These are phyloP conservation scores for Erinaceus europaeus DNA, from an alignment of 2,113 vertebrate species.

Conservation along the genomic window DNA sequence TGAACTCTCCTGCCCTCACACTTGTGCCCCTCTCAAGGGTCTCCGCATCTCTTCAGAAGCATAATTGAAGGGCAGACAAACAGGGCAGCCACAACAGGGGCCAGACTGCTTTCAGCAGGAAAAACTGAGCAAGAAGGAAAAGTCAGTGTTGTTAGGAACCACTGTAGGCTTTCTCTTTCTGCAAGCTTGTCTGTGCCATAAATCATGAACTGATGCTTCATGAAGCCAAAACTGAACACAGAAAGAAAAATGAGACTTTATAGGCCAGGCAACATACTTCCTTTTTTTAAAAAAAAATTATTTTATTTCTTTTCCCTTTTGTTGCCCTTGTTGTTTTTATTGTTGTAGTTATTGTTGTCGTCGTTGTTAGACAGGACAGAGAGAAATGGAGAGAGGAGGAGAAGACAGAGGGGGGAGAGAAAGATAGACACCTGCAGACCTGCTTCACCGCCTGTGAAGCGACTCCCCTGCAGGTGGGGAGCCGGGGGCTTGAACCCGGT, in stretches of 20 bases:
- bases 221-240: neutral
- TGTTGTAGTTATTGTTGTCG: too few species aligned
- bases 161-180: neutral
- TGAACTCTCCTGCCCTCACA: neutral
- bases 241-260: neutral
- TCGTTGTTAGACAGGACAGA: too few species aligned
- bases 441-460: too few species aligned
- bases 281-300: too few species aligned
- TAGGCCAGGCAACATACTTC: too few species aligned
- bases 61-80: neutral
- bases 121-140: neutral
- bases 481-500: too few species aligned
- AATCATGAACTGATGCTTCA: neutral
- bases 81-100: neutral
- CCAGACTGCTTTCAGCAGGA: neutral
- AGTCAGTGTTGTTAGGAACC: neutral
- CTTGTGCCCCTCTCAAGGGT: neutral
- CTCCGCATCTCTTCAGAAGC: neutral
- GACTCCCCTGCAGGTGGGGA: too few species aligned
- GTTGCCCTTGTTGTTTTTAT: too few species aligned
- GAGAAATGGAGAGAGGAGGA: too few species aligned
- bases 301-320: too few species aligned
- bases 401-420: too few species aligned
- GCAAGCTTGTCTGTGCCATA: neutral
- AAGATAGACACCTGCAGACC: too few species aligned